Conservation (phyloP, 1,140 invertebrate genomes). For the Coelopa frigida region DNA sequence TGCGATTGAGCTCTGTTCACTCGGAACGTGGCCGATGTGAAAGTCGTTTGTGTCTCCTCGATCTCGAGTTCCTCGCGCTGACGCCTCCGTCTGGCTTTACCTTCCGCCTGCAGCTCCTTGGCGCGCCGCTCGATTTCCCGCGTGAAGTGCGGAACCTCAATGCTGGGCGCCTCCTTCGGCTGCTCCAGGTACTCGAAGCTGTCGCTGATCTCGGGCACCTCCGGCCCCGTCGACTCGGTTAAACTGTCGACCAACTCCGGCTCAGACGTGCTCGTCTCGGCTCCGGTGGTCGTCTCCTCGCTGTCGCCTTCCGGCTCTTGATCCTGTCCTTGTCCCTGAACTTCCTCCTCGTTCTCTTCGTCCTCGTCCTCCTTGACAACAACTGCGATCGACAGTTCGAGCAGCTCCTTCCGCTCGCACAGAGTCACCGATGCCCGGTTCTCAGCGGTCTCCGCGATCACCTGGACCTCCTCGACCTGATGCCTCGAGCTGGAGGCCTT, state of each 20-base stretch:
- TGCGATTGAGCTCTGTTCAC: too few species aligned
- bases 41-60: too few species aligned
- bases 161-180: constrained; percentile 30
- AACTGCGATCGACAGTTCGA: background rate
- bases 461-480: too few species aligned
- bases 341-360: background rate
- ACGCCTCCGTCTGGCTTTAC: constrained; percentile 4
- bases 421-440: too few species aligned
- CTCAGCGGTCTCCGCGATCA: too few species aligned
- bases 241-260: too few species aligned
- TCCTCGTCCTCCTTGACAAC: background rate
- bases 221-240: too few species aligned
- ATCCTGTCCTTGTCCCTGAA: background rate
- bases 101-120: constrained; percentile 25
- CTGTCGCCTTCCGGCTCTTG: background rate
- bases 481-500: too few species aligned
- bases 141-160: constrained; percentile 37
- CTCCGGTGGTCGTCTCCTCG: background rate
- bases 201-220: background rate
- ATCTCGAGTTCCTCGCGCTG: background rate
- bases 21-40: too few species aligned
- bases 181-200: constrained; percentile 15
- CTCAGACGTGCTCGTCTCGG: background rate
- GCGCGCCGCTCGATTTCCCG: constrained; percentile 35
- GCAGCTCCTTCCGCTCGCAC: too few species aligned